Percentiles rank a stretch among this genome's conserved stretches.
These are phyloP conservation scores for Esox niger DNA, from an alignment of 2,113 vertebrate genomes.

Conservation along the genomic window DNA sequence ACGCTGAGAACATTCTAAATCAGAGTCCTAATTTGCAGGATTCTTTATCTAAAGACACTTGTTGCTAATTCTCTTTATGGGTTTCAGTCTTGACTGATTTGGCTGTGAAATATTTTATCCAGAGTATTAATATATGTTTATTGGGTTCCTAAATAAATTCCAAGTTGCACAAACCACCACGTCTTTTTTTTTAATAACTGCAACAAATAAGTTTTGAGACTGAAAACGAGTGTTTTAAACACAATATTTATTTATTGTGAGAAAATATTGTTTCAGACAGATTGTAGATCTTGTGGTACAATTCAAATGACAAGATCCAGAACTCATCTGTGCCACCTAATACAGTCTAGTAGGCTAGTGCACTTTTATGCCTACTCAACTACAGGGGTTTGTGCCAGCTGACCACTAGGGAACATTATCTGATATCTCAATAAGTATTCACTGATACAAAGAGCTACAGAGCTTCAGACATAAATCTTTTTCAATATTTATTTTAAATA, in stretches of 20 bases:
- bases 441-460: constrained; percentile 67
- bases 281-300: constrained; percentile 59
- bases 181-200: constrained; percentile 20
- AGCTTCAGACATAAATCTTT: constrained; percentile 64
- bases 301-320: constrained; percentile 60
- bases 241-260: constrained; percentile 66
- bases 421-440: constrained; percentile 55
- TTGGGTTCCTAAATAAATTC: constrained; percentile 54
- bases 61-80: background rate
- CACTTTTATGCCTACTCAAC: constrained; percentile 36
- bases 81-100: background rate
- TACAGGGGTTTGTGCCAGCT: constrained; percentile 39
- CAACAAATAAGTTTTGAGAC: background rate
- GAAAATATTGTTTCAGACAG: constrained; percentile 68
- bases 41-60: background rate
- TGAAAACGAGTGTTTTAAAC: constrained; percentile 48
- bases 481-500: constrained; percentile 71
- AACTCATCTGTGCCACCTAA: constrained; percentile 41
- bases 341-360: constrained; percentile 27
- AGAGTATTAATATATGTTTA: constrained; percentile 21
- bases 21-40: background rate
- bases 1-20: background rate
- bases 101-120: background rate
- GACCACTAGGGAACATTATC: constrained; percentile 48
- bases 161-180: constrained; percentile 44